Percentiles rank a stretch among this genome's conserved stretches.
Evolutionary conservation across 2,888 invertebrate species (phyloP).

Genomic region (Macropis europaea): DNA sequence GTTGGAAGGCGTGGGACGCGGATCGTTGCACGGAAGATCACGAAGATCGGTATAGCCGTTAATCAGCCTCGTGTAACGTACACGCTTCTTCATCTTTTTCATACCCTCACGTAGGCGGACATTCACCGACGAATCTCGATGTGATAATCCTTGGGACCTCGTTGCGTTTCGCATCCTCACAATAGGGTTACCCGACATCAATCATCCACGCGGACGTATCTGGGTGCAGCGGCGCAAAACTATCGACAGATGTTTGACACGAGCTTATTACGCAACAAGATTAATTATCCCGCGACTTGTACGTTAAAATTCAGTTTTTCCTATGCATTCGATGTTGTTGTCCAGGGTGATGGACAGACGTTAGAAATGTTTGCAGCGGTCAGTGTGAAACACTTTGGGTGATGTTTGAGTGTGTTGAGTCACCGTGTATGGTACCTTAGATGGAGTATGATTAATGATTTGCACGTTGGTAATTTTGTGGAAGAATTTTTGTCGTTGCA

Average conservation of each 20-base stretch:
- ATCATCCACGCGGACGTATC: not conserved
- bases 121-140: not conserved
- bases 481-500: too few species aligned
- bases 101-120: constrained; percentile 34
- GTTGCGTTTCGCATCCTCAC: too few species aligned
- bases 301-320: too few species aligned
- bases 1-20: constrained; percentile 62
- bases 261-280: not conserved
- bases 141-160: not conserved
- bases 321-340: too few species aligned
- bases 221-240: too few species aligned
- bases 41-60: constrained; percentile 44
- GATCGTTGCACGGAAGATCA: constrained; percentile 8
- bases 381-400: too few species aligned
- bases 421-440: not conserved
- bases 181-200: not conserved
- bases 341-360: too few species aligned
- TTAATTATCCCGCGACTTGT: constrained; percentile 2
- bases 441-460: too few species aligned
- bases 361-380: too few species aligned
- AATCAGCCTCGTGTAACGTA: constrained; percentile 42
- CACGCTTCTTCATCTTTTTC: not conserved
- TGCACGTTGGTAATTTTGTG: too few species aligned
- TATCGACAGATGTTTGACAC: not conserved
- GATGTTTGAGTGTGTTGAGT: too few species aligned